Percentiles rank a stretch among this genome's conserved stretches.
Evolutionary conservation across 2,113 vertebrate species (phyloP).

Genomic region (Perca flavescens): DNA sequence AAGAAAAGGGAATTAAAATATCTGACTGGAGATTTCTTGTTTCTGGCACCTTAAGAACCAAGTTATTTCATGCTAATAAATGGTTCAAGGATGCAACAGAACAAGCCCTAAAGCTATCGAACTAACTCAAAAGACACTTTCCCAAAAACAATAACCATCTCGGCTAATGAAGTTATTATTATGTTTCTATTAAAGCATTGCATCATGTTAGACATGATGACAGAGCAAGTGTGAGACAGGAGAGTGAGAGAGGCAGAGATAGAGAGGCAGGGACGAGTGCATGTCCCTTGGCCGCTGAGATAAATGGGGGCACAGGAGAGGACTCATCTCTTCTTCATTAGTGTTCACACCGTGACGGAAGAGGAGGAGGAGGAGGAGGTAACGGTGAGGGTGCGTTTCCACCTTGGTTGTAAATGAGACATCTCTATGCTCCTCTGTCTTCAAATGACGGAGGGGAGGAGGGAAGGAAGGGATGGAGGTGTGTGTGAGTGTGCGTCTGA

Average conservation of each 20-base stretch:
- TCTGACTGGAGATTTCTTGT: constrained; percentile 13
- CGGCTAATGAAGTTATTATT: constrained; percentile 39
- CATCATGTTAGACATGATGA: constrained; percentile 31
- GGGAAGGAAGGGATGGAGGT: neutral
- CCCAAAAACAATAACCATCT: constrained; percentile 25
- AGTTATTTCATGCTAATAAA: constrained; percentile 14
- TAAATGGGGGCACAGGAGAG: constrained; percentile 81
- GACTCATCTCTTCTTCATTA: constrained; percentile 85
- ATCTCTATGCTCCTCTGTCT: constrained; percentile 63
- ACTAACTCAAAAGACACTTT: constrained; percentile 32
- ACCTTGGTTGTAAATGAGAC: constrained; percentile 80
- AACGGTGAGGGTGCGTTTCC: constrained; percentile 59
- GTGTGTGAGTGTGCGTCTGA: constrained; percentile 13
- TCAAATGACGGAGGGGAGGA: constrained; percentile 42
- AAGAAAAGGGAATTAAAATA: neutral
- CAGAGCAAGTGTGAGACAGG: constrained; percentile 39
- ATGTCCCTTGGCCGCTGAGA: constrained; percentile 70
- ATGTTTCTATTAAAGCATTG: constrained; percentile 35
- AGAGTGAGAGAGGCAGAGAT: constrained; percentile 39
- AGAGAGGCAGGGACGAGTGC: constrained; percentile 53
- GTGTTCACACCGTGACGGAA: constrained; percentile 80
- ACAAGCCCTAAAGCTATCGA: constrained; percentile 5
- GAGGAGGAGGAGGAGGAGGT: constrained; percentile 37
- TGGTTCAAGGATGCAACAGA: constrained; percentile 14
- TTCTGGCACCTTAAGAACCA: neutral